Evolutionary conservation across 2,113 vertebrate species (phyloP), one percentile per base, ranked within the genome.

Genomic region (Xenopus laevis): DNA sequence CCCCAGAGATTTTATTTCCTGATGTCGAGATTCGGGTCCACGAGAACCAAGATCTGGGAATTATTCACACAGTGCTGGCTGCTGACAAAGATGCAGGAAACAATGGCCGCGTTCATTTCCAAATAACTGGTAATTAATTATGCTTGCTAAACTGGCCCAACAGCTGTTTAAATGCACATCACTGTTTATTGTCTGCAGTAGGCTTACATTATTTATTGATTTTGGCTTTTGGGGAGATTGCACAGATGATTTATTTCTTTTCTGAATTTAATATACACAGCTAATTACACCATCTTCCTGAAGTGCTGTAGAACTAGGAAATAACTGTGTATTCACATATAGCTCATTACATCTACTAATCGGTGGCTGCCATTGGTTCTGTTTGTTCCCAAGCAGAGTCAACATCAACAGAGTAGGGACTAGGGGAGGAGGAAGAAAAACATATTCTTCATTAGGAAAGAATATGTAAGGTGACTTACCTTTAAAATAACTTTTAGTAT

Each of bases 31-130:
- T 96, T 59, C 79, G 73, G 73, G 78, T 99, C 77, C 88, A 89
- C 50, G 96, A 99, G 82, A 98, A 98, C 84, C 91, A 91, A 44
- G 84, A 88, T 8, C 92, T 92, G 13, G 88, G 87, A 63, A 52
- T 90, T 1, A 3, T 96, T 74, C 89, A 91, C 47, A 79, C 89
- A 5, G 62, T 83, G 12, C 77, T 64, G 80, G 94, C 95, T 72
- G 85, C 82, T 1, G 97, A 98, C 82, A 82, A 84, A 74, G 97
- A 98, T 81, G 77, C 84, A 13, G 91, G 86, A 18, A 82, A 78
- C 65, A 98, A 98, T 0, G 90, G 94, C 81, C 89, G 83, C 3
- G 71, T 97, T 53, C 84, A 77, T 61, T 97, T 94, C 81, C 84
- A 84, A 71, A 89, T 98, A 82, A 74, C 87, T 67, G 91, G 95